Evolutionary conservation across 1,140 invertebrate genomes (phyloP), one percentile per base, ranked within the genome.

Genomic region (Magallana ariakensis): DNA sequence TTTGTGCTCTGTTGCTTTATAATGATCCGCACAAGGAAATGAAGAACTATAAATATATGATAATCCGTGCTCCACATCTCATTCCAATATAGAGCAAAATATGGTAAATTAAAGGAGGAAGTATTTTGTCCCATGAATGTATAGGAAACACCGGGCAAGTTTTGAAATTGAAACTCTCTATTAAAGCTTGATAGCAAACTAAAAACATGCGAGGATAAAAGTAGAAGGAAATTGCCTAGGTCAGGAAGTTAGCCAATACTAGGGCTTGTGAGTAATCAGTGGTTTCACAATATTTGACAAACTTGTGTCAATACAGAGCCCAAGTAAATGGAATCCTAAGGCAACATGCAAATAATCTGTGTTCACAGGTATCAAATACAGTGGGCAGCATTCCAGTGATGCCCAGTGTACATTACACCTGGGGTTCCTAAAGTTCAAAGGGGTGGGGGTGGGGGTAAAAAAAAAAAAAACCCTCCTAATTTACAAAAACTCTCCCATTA

Each of bases 241-340:
- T 75, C 66, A 75, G 66, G 66, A 75, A 75, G 66, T 75, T 26
- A 26, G 66, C 66, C 22, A 2, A 75, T 26, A 26, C 33, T 19
- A 13, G 13, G 66, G 19, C 11, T 8, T 75, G 66, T 75, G 66
- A 75, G 22, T 75, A 75, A 75, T 75, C 66, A 75, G 22, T 46
- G 22, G 66, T 75, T 75, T 75, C 66, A 75, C 66, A 75, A 75
- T 75, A 75, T 75, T 75, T 75, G 66, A 46, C 66, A 75, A 75
- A 75, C 66, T 75, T 75, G 66, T 75, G 66, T 75, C 66, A 75
- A 75, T 75, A 75, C 22, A 26, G 66, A 75, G 11, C 8, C 66
- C 66, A 11, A 75, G 66, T 75, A 75, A 46, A 75, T 75, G 66
- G 66, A 75, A 75, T 75, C 66, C 66, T 66, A n/a, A 66, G 62